Conservation (phyloP, 2,797 vertebrate species). For the Amazonetta brasiliensis region DNA sequence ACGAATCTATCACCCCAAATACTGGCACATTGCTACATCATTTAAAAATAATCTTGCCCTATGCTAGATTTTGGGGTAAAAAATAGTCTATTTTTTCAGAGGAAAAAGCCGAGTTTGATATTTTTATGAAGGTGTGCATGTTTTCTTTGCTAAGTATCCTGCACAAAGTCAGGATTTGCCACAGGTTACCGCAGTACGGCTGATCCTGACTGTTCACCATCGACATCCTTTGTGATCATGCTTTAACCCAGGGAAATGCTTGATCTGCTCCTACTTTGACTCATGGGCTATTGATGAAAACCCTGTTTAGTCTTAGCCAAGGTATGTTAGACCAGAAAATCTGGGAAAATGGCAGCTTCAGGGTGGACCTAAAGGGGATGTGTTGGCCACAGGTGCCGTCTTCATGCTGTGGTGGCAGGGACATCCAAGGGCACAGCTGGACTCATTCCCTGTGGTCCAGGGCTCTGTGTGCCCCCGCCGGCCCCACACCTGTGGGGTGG, state of each 20-base stretch:
- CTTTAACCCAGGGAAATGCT: neutral
- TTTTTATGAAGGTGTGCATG: neutral
- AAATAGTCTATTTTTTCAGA: neutral
- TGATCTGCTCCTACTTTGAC: neutral
- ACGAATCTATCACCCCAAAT: neutral
- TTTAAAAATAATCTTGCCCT: neutral
- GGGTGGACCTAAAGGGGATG: accelerated
- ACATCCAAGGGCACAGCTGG: neutral
- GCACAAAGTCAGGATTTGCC: neutral
- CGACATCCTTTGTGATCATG: accelerated
- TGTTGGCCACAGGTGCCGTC: accelerated
- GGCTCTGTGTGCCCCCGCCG: accelerated
- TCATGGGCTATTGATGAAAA: neutral
- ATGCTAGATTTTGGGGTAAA: neutral
- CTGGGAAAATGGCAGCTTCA: neutral
- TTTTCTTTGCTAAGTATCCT: neutral
- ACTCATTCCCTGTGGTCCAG: neutral
- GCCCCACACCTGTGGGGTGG: neutral
- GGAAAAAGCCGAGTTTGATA: neutral
- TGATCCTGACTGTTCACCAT: neutral
- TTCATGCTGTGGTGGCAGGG: neutral
- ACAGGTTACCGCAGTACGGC: neutral
- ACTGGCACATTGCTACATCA: neutral
- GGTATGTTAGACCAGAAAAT: neutral
- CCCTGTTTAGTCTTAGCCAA: neutral